Evolutionary conservation across 2,888 invertebrate genomes (phyloP).

Genomic region (Suillia variegata): DNA sequence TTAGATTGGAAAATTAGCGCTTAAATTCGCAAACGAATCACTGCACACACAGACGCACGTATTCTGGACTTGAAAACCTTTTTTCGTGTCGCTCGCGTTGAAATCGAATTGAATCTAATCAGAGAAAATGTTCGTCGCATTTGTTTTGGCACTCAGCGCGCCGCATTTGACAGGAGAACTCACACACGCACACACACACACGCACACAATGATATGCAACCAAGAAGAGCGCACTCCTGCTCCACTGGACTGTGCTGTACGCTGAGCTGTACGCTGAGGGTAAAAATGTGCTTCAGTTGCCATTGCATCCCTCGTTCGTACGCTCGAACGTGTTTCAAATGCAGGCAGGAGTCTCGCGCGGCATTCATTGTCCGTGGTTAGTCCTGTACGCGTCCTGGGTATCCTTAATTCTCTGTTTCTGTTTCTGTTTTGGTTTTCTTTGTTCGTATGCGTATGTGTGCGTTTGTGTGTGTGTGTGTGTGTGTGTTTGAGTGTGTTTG

Average conservation of each 20-base stretch:
- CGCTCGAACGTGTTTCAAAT: conserved; percentile 2
- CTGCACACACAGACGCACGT: not conserved
- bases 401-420: conserved; percentile 33
- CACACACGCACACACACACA: too few species aligned
- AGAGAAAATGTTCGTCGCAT: conserved; percentile 55
- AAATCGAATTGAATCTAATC: conserved; percentile 55
- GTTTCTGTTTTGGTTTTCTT: conserved; percentile 40
- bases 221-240: not conserved
- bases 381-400: conserved; percentile 31
- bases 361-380: conserved; percentile 45
- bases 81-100: conserved; percentile 44
- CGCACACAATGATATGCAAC: conserved; percentile 18
- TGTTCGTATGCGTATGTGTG: conserved; percentile 11
- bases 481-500: conserved; percentile 39
- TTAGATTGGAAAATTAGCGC: not conserved
- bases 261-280: not conserved
- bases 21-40: not conserved
- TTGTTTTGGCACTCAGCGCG: conserved; percentile 57
- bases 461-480: conserved; percentile 23
- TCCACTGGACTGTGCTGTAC: too few species aligned
- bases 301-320: conserved; percentile 23
- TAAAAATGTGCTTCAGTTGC: too few species aligned
- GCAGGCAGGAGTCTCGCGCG: too few species aligned
- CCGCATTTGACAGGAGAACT: conserved; percentile 40
- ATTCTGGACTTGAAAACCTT: too few species aligned